These are phyloP conservation scores for Lepidochrysops patricia DNA, from an alignment of 2,888 invertebrate species.

Conservation along the genomic window DNA sequence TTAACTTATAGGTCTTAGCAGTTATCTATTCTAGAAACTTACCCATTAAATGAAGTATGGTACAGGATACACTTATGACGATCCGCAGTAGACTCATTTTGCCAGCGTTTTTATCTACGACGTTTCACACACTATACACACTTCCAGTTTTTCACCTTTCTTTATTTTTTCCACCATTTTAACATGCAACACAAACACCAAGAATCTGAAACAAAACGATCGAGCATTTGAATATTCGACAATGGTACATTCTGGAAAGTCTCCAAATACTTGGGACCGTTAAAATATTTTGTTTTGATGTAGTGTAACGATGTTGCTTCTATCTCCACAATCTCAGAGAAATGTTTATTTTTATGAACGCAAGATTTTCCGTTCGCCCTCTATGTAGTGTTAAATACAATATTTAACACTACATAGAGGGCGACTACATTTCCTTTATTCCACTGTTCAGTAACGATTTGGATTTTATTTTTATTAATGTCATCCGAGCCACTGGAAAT, in stretches of 20 bases:
- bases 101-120: not conserved
- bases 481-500: not conserved
- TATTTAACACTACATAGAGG: too few relatives aligned
- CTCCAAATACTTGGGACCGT: slow-evolving; percentile 28
- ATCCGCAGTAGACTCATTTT: not conserved
- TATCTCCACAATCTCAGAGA: slow-evolving; percentile 22
- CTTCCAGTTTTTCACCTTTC: not conserved
- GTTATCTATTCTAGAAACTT: not conserved
- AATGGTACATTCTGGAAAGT: slow-evolving; percentile 27
- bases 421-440: not conserved
- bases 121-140: not conserved
- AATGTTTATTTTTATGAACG: slow-evolving; percentile 20
- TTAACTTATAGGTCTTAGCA: not conserved
- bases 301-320: slow-evolving; percentile 23
- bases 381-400: slow-evolving; percentile 6
- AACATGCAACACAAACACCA: slow-evolving; percentile 5
- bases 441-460: not conserved
- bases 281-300: slow-evolving; percentile 29
- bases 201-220: slow-evolving; percentile 12
- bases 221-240: slow-evolving; percentile 34
- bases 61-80: not conserved
- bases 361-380: slow-evolving; percentile 14
- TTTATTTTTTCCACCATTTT: slow-evolving; percentile 1
- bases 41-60: not conserved
- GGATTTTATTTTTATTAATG: not conserved